phyloP scores from a whole-genome alignment of 2,888 invertebrate genomes.

The Drosophila neutralis region DNA sequence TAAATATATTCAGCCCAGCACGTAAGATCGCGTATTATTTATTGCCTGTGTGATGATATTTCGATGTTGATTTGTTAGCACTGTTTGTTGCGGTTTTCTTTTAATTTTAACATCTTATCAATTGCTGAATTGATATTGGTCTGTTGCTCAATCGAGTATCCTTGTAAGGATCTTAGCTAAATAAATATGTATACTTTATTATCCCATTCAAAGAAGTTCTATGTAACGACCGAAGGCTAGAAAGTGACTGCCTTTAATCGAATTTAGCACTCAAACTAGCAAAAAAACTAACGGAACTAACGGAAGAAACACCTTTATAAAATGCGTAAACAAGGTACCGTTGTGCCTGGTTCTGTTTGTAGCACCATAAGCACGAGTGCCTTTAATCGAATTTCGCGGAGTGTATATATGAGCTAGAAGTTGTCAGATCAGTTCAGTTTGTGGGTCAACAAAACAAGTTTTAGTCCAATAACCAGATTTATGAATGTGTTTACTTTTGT shows the following conservation, averaged over 20 bases:
- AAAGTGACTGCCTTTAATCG: neutral
- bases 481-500: neutral
- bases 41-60: no score
- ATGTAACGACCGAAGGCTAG: neutral
- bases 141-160: neutral
- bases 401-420: neutral
- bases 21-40: no score
- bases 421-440: neutral
- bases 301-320: no score
- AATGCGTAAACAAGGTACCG: no score
- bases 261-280: neutral
- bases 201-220: neutral
- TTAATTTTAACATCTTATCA: neutral
- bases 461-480: neutral
- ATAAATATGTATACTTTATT: no score
- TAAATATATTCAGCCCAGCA: neutral
- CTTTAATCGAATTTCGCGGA: neutral
- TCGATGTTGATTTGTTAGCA: no score
- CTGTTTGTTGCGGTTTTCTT: neutral
- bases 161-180: neutral
- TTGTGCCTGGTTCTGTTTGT: no score
- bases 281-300: no score
- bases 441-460: constrained; percentile 1
- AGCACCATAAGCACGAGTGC: neutral
- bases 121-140: neutral